These are phyloP conservation scores for Papilio elwesi DNA, from an alignment of 2,888 invertebrate genomes.

Conservation along the genomic window DNA sequence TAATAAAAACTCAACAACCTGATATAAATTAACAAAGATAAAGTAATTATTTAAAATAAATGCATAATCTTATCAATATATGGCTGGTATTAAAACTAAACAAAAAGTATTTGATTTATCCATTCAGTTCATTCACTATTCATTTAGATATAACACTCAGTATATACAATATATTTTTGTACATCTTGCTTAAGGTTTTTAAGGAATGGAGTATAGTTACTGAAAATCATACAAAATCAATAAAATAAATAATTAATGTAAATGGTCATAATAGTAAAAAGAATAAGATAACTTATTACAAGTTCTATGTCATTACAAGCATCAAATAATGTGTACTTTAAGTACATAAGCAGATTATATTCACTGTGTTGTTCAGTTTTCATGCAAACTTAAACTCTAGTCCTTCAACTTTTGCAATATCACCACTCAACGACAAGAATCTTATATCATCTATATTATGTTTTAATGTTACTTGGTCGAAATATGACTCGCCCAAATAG, in stretches of 20 bases:
- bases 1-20: neutral
- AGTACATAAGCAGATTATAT: constrained; percentile 9
- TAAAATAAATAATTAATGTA: too few species aligned
- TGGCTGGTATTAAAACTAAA: constrained; percentile 1
- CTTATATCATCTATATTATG: constrained; percentile 59
- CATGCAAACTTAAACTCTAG: constrained; percentile 58
- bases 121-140: too few species aligned
- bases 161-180: neutral
- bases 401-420: constrained; percentile 56
- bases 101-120: neutral
- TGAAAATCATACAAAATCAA: too few species aligned
- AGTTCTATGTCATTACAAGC: neutral
- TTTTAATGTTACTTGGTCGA: constrained; percentile 52
- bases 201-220: too few species aligned
- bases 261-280: too few species aligned
- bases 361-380: constrained; percentile 22
- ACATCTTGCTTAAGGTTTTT: too few species aligned
- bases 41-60: constrained; percentile 6
- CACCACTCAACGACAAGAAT: constrained; percentile 60
- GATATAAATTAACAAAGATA: neutral
- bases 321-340: neutral
- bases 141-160: too few species aligned
- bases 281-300: neutral
- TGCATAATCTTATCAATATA: neutral
- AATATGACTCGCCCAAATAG: constrained; percentile 48